phyloP scores from a whole-genome alignment of 2,113 vertebrate genomes.

The Xiphorhynchus elegans region DNA sequence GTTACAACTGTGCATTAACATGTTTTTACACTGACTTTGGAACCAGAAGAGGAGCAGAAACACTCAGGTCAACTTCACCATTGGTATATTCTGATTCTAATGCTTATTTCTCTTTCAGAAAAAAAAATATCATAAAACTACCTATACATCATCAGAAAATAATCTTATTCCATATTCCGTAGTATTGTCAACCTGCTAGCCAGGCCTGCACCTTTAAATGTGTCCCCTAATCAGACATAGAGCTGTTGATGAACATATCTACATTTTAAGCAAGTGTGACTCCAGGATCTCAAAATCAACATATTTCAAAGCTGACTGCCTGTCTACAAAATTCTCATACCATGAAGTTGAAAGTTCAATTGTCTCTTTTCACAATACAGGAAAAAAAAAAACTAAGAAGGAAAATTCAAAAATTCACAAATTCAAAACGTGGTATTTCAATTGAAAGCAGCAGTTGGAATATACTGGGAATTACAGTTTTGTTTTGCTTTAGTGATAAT shows the following conservation, averaged over 20 bases:
- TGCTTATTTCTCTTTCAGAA: background rate
- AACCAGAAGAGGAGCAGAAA: background rate
- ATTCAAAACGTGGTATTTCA: background rate
- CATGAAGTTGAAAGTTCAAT: background rate
- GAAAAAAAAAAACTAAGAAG: background rate
- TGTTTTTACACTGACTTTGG: background rate
- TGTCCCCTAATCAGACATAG: background rate
- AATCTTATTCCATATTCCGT: background rate
- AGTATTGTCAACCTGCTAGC: background rate
- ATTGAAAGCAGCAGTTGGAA: background rate
- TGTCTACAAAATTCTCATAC: background rate
- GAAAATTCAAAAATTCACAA: background rate
- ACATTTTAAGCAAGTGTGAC: background rate
- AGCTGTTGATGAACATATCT: background rate
- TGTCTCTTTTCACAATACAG: background rate
- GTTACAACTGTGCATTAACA: background rate
- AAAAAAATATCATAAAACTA: background rate
- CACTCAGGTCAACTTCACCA: background rate
- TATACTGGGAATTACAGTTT: background rate
- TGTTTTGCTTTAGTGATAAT: background rate
- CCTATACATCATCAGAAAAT: background rate
- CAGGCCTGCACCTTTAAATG: background rate
- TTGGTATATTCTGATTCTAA: background rate
- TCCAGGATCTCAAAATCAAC: background rate
- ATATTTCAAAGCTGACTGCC: background rate